Conservation (phyloP, 1,140 invertebrate genomes). For the Nasonia longicornis region DNA sequence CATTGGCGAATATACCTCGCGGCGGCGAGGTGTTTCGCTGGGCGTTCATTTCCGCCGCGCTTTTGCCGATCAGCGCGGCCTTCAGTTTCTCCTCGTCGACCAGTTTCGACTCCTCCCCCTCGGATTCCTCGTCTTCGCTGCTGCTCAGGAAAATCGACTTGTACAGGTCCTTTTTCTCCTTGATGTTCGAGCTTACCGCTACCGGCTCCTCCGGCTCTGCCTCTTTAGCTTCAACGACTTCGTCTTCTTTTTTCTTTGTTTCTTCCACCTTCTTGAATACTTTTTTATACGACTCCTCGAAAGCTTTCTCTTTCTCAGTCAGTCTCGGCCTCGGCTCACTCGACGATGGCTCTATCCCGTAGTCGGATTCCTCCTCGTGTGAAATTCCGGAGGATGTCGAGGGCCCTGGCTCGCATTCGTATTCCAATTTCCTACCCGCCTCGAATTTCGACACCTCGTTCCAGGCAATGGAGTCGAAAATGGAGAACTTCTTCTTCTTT, state of each 20-base stretch:
- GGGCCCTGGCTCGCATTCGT: slow-evolving; percentile 12
- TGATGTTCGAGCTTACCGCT: slow-evolving; percentile 52
- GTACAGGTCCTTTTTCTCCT: slow-evolving; percentile 75
- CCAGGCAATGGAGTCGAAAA: slow-evolving; percentile 80
- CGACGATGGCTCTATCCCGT: not conserved
- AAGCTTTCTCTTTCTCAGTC: slow-evolving; percentile 56
- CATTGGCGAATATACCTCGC: slow-evolving; percentile 80
- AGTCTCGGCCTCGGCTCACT: slow-evolving; percentile 15
- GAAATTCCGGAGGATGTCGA: slow-evolving; percentile 6
- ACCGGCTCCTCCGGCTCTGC: not conserved
- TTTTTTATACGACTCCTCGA: slow-evolving; percentile 59
- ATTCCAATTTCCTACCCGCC: slow-evolving; percentile 45
- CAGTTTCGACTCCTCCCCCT: slow-evolving; percentile 57
- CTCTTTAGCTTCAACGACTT: not conserved
- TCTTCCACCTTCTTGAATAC: slow-evolving; percentile 51
- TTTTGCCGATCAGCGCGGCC: slow-evolving; percentile 59
- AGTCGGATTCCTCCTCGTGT: not conserved
- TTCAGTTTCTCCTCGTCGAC: slow-evolving; percentile 61
- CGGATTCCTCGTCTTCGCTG: slow-evolving; percentile 70
- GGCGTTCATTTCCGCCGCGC: slow-evolving; percentile 63
- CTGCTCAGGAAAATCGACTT: slow-evolving; percentile 78
- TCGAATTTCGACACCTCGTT: slow-evolving; percentile 54
- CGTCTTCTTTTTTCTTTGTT: not conserved
- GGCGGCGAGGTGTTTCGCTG: slow-evolving; percentile 77
- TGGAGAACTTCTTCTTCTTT: slow-evolving; percentile 76